These are phyloP conservation scores for Hippocampus guttulatus DNA, from an alignment of 2,113 vertebrate genomes.

Conservation along the genomic window DNA sequence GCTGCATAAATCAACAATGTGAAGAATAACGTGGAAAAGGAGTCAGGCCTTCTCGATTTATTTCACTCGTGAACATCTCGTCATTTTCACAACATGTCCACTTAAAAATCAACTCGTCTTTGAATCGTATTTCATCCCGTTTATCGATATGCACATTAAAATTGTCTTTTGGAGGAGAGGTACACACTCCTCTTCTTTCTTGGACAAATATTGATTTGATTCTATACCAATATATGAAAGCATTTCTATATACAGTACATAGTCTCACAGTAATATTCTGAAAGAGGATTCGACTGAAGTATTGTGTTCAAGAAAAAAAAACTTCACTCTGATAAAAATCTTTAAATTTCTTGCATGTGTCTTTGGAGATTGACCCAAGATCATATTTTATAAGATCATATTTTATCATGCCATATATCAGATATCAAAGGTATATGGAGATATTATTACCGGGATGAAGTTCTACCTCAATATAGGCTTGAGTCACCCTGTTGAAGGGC, in stretches of 20 bases:
- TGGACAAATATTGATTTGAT: neutral
- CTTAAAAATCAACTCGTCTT: neutral
- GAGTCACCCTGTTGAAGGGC: too few species aligned
- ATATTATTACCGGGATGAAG: slow-evolving; percentile 9
- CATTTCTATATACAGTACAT: too few species aligned
- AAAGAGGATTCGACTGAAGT: too few species aligned
- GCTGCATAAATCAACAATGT: neutral
- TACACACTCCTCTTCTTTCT: too few species aligned
- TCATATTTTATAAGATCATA: neutral
- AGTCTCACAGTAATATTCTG: too few species aligned
- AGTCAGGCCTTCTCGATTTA: slow-evolving; percentile 12
- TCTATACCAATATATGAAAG: neutral
- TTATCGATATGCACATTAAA: too few species aligned
- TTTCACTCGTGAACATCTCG: neutral
- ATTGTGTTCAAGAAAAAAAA: slow-evolving; percentile 15
- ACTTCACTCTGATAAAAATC: slow-evolving; percentile 28
- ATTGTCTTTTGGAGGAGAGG: too few species aligned
- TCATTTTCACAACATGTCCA: neutral
- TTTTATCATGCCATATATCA: slow-evolving; percentile 6
- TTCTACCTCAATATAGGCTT: neutral
- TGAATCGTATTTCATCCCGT: too few species aligned
- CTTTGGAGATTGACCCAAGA: neutral
- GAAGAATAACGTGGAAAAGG: slow-evolving; percentile 24
- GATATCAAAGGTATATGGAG: neutral
- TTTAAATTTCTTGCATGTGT: neutral